These are phyloP conservation scores for Lindbergichthys nudifrons DNA, from an alignment of 2,797 vertebrate species.

Conservation along the genomic window DNA sequence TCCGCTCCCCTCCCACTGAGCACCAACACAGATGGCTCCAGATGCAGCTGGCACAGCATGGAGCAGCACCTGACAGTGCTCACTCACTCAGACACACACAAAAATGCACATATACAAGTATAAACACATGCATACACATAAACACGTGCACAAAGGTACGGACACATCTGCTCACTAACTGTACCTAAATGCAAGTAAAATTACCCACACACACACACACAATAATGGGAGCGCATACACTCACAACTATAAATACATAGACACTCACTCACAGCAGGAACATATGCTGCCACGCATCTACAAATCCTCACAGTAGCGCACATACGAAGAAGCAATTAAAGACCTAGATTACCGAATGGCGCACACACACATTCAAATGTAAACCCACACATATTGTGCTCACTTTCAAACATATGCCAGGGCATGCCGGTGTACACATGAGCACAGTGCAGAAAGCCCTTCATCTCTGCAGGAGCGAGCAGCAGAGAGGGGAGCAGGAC, in stretches of 20 bases:
- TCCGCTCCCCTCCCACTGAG: constrained; percentile 76
- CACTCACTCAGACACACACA: constrained; percentile 72
- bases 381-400: constrained; percentile 78
- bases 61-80: constrained; percentile 83
- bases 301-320: constrained; percentile 77
- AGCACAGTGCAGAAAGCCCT: constrained; percentile 69
- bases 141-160: constrained; percentile 40
- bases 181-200: constrained; percentile 62
- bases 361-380: constrained; percentile 55
- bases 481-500: constrained; percentile 57
- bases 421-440: constrained; percentile 68
- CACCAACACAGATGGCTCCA: constrained; percentile 85
- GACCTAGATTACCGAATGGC: constrained; percentile 69
- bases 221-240: constrained; percentile 46
- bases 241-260: constrained; percentile 63
- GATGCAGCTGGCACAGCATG: constrained; percentile 83
- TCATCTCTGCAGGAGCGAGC: constrained; percentile 69
- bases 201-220: constrained; percentile 29
- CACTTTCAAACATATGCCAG: constrained; percentile 77
- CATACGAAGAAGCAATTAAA: constrained; percentile 79
- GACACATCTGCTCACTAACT: constrained; percentile 66
- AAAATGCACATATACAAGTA: constrained; percentile 55
- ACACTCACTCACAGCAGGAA: constrained; percentile 75
- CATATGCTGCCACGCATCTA: constrained; percentile 80
- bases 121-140: constrained; percentile 57